Base-by-base conservation (phyloP, 2,888 invertebrate species). In the Sphaerophoria taeniata region DNA sequence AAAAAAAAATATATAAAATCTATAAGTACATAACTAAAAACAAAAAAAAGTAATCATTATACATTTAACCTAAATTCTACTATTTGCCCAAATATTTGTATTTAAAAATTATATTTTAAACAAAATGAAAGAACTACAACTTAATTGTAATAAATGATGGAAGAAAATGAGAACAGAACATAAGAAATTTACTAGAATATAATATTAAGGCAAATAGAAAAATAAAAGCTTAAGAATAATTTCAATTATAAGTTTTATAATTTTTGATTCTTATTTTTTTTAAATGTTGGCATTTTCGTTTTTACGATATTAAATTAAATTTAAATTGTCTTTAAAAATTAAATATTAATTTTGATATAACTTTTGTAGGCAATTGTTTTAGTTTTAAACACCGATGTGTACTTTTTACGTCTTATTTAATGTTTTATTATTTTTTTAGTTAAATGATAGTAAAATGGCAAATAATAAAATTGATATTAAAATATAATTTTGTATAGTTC, bases 31-130 rank as follows among this genome's bases (percentile, higher is more conserved):
- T 24, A 24, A 24, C 34, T 67, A 51, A 53, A 12, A 34, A 74
- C 24, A 47, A 34, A 36, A 76, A 33, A 47, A 61, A n/a, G 12
- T 11, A 76, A 60, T 67, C 43, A 65, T 43, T 53, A 70, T 70
- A 70, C 60, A 77, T 43, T 47, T 39, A 75, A 43, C 75, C 47
- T 78, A 75, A 53, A 78, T 55, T 70, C 47, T 55, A 79, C 75
- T 75, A 71, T 71, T 71, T 84, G 71, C 79, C 84, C 84, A 84
- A 80, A 85, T 80, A 85, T 80, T 76, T 85, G 69, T 76, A 72
- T 73, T 76, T 73, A 70, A 72, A 76, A 70, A 63, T 45, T 61
- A n/a, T 24, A 24, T 24, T 24, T 24, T 24, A 60, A 65, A 33
- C 49, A 47, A 76, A 70, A 79, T 72, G 63, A 61, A 80, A 84